Percentiles rank a stretch among this genome's conserved stretches.
Conservation (phyloP, 2,797 vertebrate species). For the Tokudaia tokunoshimensis region DNA sequence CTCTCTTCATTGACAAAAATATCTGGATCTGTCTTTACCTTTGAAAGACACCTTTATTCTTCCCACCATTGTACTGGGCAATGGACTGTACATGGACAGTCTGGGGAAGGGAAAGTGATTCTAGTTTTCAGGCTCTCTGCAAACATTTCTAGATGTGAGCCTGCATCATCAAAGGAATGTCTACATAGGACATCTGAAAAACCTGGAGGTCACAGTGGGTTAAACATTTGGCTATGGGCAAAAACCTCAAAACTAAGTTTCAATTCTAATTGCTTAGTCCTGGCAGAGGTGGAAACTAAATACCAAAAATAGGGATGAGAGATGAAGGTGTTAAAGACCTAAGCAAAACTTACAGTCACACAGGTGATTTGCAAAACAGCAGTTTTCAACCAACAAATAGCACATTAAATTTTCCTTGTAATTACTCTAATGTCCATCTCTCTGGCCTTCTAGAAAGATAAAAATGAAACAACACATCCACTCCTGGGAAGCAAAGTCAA, state of each 20-base stretch:
- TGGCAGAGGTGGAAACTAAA: neutral
- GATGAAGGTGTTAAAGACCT: neutral
- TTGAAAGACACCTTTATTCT: neutral
- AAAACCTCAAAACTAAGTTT: neutral
- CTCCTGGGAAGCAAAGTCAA: neutral
- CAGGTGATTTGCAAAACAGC: neutral
- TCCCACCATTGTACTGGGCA: neutral
- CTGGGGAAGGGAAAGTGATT: neutral
- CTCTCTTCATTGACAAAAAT: neutral
- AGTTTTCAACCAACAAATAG: neutral
- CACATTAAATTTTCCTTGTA: neutral
- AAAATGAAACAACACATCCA: neutral
- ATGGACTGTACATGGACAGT: neutral
- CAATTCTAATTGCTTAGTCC: neutral
- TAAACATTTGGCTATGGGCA: neutral
- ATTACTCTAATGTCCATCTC: neutral
- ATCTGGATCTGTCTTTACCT: neutral
- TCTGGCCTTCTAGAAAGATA: conserved; percentile 14
- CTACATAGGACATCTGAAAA: neutral
- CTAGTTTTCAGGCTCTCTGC: neutral
- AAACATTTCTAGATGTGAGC: neutral
- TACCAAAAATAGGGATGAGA: neutral
- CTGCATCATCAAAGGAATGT: neutral
- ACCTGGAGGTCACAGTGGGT: neutral
- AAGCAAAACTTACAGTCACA: neutral